Evolutionary conservation across 2,888 invertebrate species (phyloP), one percentile per base, ranked within the genome.

Genomic region (Yponomeuta plumbellus): DNA sequence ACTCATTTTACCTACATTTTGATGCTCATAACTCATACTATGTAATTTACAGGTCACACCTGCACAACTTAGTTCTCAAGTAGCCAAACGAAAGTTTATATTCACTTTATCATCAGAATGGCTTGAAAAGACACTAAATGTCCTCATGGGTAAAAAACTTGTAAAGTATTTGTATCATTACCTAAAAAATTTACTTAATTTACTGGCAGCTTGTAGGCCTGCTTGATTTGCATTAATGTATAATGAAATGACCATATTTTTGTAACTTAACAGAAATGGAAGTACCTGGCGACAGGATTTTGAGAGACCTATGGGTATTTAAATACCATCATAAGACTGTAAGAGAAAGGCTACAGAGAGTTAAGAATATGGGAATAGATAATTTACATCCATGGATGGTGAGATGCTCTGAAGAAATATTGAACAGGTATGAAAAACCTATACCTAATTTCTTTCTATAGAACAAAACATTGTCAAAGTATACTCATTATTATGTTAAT

Each of bases 341-440:
- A n/a, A 74, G 81, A 67, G 73, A 87, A 22, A 86, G 94, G 67
- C 79, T 94, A 13, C 80, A 89, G 71, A 83, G 82, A 66, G 88
- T 93, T 0, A 86, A 87, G 75, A 78, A 80, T 61, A 85, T 89
- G 69, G 92, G 93, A 65, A 80, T 90, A 67, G 91, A 83, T 44
- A 79, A 84, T 69, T 80, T 93, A 13, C 93, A 92, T 82, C 94
- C 94, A 3, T 94, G 94, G 94, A 94, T 94, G 93, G 92, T 94
- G 44, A 84, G 94, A 70, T 94, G 94, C 75, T 86, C 93, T 22
- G 92, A 93, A 71, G 79, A 85, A 23, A 87, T 92, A 72, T 78
- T 94, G 58, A 83, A 91, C 69, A 93, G 92, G 94, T 94, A 81
- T 66, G 61, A 65, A 64, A 65, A 5, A 21, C 21, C 21, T 23